Conservation (phyloP, 2,888 invertebrate species). For the Tinea trinotella region DNA sequence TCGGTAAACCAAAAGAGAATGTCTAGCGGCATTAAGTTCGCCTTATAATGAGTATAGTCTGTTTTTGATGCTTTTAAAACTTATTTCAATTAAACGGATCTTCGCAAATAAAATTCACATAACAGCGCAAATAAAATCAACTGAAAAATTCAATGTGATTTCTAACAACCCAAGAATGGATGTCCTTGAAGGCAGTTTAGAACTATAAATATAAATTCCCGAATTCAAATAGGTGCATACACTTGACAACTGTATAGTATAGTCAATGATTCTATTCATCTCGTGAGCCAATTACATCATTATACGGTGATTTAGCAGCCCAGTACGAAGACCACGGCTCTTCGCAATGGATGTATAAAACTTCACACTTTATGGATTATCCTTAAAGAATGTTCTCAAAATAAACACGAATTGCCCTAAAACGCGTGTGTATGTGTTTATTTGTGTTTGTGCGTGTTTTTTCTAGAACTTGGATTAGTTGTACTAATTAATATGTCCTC, state of each 20-base stretch:
- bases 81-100: too few relatives aligned
- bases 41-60: too few relatives aligned
- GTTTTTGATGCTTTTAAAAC: too few relatives aligned
- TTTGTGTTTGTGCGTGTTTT: slow-evolving; percentile 10
- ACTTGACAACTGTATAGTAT: slow-evolving; percentile 11
- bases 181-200: too few relatives aligned
- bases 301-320: slow-evolving; percentile 44
- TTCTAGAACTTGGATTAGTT: neutral
- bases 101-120: too few relatives aligned
- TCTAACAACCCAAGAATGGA: too few relatives aligned
- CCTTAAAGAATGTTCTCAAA: neutral
- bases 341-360: slow-evolving; percentile 49
- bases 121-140: too few relatives aligned
- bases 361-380: neutral
- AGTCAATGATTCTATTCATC: slow-evolving; percentile 1
- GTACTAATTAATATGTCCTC: slow-evolving; percentile 58
- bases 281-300: slow-evolving; percentile 54
- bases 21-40: too few relatives aligned
- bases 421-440: neutral
- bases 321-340: slow-evolving; percentile 58
- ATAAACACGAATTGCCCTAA: too few relatives aligned
- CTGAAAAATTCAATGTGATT: too few relatives aligned
- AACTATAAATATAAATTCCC: too few relatives aligned
- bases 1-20: too few relatives aligned
- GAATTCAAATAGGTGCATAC: slow-evolving; percentile 7